Evolutionary conservation across 2,888 invertebrate genomes (phyloP).

Genomic region (Leucoptera coffeella): DNA sequence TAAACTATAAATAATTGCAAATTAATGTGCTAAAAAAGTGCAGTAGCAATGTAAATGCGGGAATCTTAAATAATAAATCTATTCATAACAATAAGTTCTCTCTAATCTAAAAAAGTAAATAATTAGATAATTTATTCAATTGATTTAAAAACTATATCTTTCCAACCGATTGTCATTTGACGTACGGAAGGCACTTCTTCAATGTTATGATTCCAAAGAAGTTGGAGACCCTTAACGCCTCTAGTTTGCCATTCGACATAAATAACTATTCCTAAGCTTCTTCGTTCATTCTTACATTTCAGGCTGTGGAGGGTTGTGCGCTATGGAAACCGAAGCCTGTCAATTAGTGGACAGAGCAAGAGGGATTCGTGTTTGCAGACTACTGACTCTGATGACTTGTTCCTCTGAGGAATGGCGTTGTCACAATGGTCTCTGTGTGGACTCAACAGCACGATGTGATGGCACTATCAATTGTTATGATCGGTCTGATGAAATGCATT

Average conservation of each 20-base stretch:
- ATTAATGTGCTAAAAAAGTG: too few relatives aligned
- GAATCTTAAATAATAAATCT: too few relatives aligned
- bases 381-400: constrained; percentile 54
- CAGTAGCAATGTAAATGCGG: too few relatives aligned
- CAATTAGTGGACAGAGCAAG: constrained; percentile 49
- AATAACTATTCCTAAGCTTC: too few relatives aligned
- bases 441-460: constrained; percentile 59
- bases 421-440: constrained; percentile 64
- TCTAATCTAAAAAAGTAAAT: neutral
- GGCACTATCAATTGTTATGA: constrained; percentile 70
- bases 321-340: constrained; percentile 58
- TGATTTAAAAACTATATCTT: neutral
- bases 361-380: constrained; percentile 50
- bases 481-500: constrained; percentile 66
- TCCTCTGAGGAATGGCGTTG: constrained; percentile 64
- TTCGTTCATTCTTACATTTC: too few relatives aligned
- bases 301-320: constrained; percentile 63
- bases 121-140: neutral
- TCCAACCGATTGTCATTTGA: neutral
- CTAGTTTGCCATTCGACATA: too few relatives aligned
- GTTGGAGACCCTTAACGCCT: too few relatives aligned
- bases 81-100: too few relatives aligned
- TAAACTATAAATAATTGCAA: too few relatives aligned
- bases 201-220: too few relatives aligned
- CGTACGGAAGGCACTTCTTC: neutral